Evolutionary conservation across 2,113 vertebrate species (phyloP).

Genomic region (Scophthalmus maximus): DNA sequence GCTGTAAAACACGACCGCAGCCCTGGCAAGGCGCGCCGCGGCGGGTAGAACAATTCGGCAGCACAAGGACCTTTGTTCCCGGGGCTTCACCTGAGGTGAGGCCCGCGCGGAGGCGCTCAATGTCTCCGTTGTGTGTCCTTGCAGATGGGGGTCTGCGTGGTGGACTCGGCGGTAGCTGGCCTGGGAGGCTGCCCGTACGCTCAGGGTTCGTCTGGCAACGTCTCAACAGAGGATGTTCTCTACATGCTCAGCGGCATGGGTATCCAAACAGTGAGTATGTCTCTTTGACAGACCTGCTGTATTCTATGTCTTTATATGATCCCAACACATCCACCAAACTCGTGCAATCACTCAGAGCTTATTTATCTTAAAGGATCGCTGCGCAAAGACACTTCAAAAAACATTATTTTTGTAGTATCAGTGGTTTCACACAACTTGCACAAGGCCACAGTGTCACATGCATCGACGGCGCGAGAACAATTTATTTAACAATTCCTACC

Average conservation of each 20-base stretch:
- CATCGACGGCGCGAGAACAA: constrained; percentile 16
- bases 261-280: constrained; percentile 89
- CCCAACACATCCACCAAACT: constrained; percentile 27
- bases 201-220: constrained; percentile 93
- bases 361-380: constrained; percentile 57
- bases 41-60: constrained; percentile 45
- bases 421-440: constrained; percentile 53
- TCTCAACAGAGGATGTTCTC: constrained; percentile 94
- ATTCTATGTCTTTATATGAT: constrained; percentile 33
- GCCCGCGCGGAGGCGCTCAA: constrained; percentile 42
- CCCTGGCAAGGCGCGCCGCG: constrained; percentile 55
- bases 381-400: constrained; percentile 56
- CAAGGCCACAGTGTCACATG: constrained; percentile 20
- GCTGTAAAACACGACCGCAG: constrained; percentile 68
- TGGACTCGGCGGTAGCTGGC: constrained; percentile 93
- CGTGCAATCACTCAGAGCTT: constrained; percentile 15
- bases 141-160: constrained; percentile 94
- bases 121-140: constrained; percentile 72
- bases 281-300: constrained; percentile 26
- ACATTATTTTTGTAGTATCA: constrained; percentile 65
- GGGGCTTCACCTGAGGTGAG: constrained; percentile 50
- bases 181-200: constrained; percentile 96
- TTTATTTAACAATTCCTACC: constrained; percentile 80
- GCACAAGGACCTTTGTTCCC: constrained; percentile 77
- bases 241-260: constrained; percentile 96